phyloP scores from a whole-genome alignment of 1,140 invertebrate genomes.

The Heliconius congener region DNA sequence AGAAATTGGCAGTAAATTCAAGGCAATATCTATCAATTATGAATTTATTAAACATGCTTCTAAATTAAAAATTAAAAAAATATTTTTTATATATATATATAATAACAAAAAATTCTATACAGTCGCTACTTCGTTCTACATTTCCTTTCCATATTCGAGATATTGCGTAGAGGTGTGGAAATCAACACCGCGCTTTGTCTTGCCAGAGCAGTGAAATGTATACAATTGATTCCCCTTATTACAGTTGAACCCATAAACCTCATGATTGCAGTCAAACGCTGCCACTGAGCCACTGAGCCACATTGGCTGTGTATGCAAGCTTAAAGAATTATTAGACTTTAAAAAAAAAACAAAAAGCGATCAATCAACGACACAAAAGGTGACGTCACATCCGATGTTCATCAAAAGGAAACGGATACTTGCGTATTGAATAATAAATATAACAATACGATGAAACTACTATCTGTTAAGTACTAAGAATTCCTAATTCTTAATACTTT shows the following conservation, averaged over 20 bases:
- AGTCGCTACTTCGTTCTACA: no score
- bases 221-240: background rate
- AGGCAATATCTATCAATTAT: background rate
- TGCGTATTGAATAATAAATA: conserved; percentile 24
- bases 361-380: background rate
- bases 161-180: background rate
- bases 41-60: no score
- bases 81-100: no score
- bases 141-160: no score
- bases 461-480: background rate
- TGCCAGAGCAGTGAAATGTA: background rate
- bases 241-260: background rate
- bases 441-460: conserved; percentile 9
- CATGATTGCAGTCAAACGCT: no score
- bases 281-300: no score
- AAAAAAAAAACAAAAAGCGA: background rate
- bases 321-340: no score
- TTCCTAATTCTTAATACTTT: background rate
- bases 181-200: background rate
- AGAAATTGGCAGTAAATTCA: background rate
- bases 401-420: conserved; percentile 33
- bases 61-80: no score
- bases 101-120: no score
- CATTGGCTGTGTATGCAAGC: no score
- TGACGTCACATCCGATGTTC: conserved; percentile 30